Percentiles rank a stretch among this genome's conserved stretches.
Conservation (phyloP, 2,888 invertebrate species). For the Tetragnatha montana region DNA sequence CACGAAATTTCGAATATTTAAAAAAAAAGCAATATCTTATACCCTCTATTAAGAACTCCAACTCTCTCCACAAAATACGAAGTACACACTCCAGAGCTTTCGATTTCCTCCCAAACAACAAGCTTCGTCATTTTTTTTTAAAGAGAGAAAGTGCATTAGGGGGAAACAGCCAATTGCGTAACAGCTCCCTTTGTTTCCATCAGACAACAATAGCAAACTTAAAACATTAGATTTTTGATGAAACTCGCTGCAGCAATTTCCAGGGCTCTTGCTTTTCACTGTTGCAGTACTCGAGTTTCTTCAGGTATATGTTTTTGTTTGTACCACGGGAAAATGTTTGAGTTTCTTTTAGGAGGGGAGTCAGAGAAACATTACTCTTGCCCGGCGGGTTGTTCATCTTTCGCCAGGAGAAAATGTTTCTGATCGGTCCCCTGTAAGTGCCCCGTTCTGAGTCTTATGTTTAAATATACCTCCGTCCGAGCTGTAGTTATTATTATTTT, state of each 20-base stretch:
- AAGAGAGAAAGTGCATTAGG: background rate
- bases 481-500: background rate
- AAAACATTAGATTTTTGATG: conserved; percentile 15
- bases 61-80: background rate
- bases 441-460: background rate
- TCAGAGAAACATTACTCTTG: conserved; percentile 37
- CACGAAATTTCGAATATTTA: too few relatives aligned
- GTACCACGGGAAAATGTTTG: conserved; percentile 33
- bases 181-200: background rate
- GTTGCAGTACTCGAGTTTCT: conserved; percentile 5
- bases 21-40: too few relatives aligned
- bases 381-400: conserved; percentile 25
- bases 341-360: conserved; percentile 15
- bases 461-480: background rate
- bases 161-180: conserved; percentile 11
- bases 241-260: conserved; percentile 4
- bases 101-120: background rate
- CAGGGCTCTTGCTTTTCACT: background rate
- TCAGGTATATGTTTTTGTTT: conserved; percentile 37
- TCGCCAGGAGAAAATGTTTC: conserved; percentile 31
- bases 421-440: conserved; percentile 37
- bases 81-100: background rate
- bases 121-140: background rate
- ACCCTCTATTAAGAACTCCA: background rate
- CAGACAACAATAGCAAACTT: background rate